Base-by-base conservation (phyloP, 23 tunicate genomes). In the Phallusia fumigata region DNA sequence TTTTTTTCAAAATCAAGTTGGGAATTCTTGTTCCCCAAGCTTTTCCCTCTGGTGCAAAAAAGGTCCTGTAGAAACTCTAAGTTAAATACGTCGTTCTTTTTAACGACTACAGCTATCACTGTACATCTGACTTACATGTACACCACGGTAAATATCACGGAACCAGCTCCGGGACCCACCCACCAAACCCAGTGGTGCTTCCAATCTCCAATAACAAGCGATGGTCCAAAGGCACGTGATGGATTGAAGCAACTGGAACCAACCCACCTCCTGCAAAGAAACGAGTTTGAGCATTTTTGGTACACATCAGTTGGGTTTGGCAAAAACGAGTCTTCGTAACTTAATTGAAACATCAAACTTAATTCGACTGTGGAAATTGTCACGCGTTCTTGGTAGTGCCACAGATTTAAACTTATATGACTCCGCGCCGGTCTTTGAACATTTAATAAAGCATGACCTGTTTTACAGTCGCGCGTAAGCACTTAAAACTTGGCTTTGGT, bases 211-310 rank as follows among this genome's bases (percentile, higher is more conserved):
- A 84, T 85, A 13, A 88, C 78, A 21, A 92, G 80, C 24, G 97
- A 91, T 12, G 97, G 97, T 12, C 97, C 97, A 52, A 92, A 87
- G 0, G 88, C 97, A n/a, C 91, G 79, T 21, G 91, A 74, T 12
- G 97, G 91, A 44, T 69, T 87, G 0, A 92, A 47, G 83, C 97
- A 92, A 50, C 82, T 79, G 34, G 80, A 85, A 19, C 97, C 97
- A 3, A 83, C 84, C 91, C 86, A 86, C 0, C 81, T 72, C 24
- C 95, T 90, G 79, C 19, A 76, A 85, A 32, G 12, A 40, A 40
- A 3, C 5, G 10, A 40, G 10, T 40, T n/a, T n/a, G n/a, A 40
- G 47, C 47, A 40, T 40, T 40, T n/a, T n/a, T n/a, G n/a, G n/a
- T n/a, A n/a, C n/a, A n/a, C n/a, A n/a, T n/a, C n/a, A n/a, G n/a